Conservation (phyloP, 1,140 invertebrate genomes). For the Scaptomyza hsui region DNA sequence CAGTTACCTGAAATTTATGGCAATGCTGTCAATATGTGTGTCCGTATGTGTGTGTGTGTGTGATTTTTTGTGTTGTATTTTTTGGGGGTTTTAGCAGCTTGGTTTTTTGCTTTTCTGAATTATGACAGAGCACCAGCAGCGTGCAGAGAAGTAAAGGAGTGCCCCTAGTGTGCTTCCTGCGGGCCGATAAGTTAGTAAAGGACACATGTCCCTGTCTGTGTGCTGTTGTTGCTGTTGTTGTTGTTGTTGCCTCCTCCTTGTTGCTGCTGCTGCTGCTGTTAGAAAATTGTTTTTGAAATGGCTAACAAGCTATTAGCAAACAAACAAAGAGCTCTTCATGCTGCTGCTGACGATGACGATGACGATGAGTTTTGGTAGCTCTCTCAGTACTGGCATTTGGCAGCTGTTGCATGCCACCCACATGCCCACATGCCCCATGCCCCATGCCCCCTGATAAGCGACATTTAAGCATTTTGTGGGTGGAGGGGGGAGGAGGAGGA, state of each 20-base stretch:
- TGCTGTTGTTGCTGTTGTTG: constrained; percentile 30
- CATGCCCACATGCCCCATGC: background rate
- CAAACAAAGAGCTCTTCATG: constrained; percentile 66
- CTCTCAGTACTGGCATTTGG: constrained; percentile 14
- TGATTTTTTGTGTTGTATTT: constrained; percentile 25
- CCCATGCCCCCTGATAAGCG: constrained; percentile 30
- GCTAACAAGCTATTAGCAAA: constrained; percentile 81
- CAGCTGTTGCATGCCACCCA: constrained; percentile 41
- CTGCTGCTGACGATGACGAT: constrained; percentile 42
- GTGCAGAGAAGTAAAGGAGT: constrained; percentile 1
- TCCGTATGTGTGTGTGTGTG: constrained; percentile 4
- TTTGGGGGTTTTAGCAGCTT: constrained; percentile 4
- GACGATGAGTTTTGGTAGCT: constrained; percentile 30
- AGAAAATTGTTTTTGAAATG: constrained; percentile 80
- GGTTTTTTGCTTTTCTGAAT: constrained; percentile 43
- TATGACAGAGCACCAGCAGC: constrained; percentile 52
- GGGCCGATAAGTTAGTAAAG: constrained; percentile 22
- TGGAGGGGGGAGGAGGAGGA: background rate
- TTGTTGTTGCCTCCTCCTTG: constrained; percentile 37
- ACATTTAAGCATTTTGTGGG: constrained; percentile 54
- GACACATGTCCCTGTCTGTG: constrained; percentile 69
- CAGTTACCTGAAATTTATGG: constrained; percentile 72
- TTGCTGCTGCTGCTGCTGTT: constrained; percentile 35
- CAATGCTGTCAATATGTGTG: constrained; percentile 66
- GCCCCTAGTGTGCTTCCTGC: background rate